Percentiles rank a stretch among this genome's conserved stretches.
phyloP scores from a whole-genome alignment of 2,888 invertebrate species.

The Sylvicola cinctus region DNA sequence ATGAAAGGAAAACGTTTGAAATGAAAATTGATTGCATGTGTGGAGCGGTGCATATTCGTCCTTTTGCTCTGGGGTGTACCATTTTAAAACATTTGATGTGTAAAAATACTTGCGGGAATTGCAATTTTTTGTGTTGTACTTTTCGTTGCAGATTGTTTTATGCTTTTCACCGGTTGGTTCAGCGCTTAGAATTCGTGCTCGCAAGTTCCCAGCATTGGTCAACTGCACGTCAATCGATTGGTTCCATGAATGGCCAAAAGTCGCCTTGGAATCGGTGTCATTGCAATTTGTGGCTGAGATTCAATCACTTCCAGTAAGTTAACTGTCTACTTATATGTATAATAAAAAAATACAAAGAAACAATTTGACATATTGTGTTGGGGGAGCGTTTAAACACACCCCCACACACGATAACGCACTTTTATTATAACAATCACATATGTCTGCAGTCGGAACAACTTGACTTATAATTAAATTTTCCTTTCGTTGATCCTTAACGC shows the following conservation, averaged over 20 bases:
- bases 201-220: slow-evolving; percentile 86
- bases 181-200: slow-evolving; percentile 62
- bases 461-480: too few relatives aligned
- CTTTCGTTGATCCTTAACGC: slow-evolving; percentile 6
- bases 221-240: slow-evolving; percentile 89
- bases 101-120: too few relatives aligned
- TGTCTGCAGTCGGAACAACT: too few relatives aligned
- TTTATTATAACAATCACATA: too few relatives aligned
- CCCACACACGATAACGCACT: too few relatives aligned
- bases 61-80: too few relatives aligned
- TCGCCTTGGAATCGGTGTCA: slow-evolving; percentile 80
- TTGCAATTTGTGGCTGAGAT: slow-evolving; percentile 63
- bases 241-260: slow-evolving; percentile 94
- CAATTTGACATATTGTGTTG: slow-evolving; percentile 3
- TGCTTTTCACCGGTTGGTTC: slow-evolving; percentile 93
- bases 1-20: too few relatives aligned
- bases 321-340: slow-evolving; percentile 3
- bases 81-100: too few relatives aligned
- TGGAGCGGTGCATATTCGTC: too few relatives aligned
- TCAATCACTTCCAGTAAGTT: slow-evolving; percentile 43
- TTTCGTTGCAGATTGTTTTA: slow-evolving; percentile 39
- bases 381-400: too few relatives aligned
- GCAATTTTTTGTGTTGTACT: neutral
- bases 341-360: slow-evolving; percentile 1
- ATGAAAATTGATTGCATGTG: too few relatives aligned